Evolutionary conservation across 2,797 vertebrate species (phyloP).

Genomic region (Brachyrhaphis roseni): DNA sequence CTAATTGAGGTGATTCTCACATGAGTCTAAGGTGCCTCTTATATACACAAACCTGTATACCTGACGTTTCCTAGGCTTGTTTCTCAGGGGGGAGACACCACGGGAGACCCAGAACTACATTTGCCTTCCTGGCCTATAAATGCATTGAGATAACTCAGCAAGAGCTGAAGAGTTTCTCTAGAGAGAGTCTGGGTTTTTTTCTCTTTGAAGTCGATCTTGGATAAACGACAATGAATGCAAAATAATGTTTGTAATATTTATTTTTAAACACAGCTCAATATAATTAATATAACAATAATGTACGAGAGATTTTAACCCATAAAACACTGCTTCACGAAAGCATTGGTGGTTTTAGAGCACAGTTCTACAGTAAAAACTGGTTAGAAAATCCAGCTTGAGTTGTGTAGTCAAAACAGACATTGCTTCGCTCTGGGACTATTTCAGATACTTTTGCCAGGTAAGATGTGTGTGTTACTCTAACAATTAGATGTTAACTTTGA

Average conservation of each 20-base stretch:
- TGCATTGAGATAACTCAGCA: background rate
- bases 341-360: background rate
- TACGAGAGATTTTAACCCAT: background rate
- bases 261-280: background rate
- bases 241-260: background rate
- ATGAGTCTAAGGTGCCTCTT: background rate
- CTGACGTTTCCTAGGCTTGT: background rate
- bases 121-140: background rate
- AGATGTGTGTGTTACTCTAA: background rate
- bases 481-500: background rate
- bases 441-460: background rate
- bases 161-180: background rate
- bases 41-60: background rate
- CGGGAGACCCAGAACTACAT: background rate
- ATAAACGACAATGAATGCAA: background rate
- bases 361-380: background rate
- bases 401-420: background rate
- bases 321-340: background rate
- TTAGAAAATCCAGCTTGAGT: background rate
- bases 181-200: background rate
- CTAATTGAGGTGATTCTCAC: background rate
- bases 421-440: background rate
- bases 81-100: background rate
- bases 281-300: background rate
- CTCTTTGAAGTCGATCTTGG: background rate